Base-by-base conservation (phyloP, 1,140 invertebrate genomes). In the Microplitis demolitor region DNA sequence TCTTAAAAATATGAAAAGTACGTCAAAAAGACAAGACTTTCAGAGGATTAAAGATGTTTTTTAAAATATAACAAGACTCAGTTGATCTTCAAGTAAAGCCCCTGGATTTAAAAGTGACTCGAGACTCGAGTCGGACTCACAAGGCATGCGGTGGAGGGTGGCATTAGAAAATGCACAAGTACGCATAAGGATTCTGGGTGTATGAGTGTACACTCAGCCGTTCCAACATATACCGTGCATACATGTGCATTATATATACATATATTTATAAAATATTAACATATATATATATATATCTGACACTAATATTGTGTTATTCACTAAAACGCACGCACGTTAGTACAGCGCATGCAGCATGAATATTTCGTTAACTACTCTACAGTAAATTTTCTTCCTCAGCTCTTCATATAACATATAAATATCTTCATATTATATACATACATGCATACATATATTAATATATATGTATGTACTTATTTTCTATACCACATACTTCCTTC, bases 261-360 rank as follows among this genome's bases (percentile, higher is more conserved):
- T 39, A 67, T 67, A n/a, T 33, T 5, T 67, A 16, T 67, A 45
- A 51, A 50, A 35, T 67, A 45, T 67, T 11, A 56, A 56, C 54
- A 56, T 69, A 35, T 50, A 58, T 69, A 58, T 69, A 69, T 45
- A 4, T 5, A 45, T 34, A 61, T 24, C 24, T 24, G 24, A 24
- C 2, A 24, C 24, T 62, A 16, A 50, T 54, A 56, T 37, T 63
- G 37, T 62, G 45, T 16, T 69, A 66, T 69, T 62, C 60, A 53
- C 24, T 45, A 53, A 11, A 63, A 69, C 56, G 50, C 66, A 73
- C 72, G 72, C 66, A 64, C 45, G 53, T 72, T 31, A 16, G 45
- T 71, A 45, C 39, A 9, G 39, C 6, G 79, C 79, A 77, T 79
- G 78, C 70, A 13, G 78, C 80, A 80, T 80, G 77, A 76, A 81